These are phyloP conservation scores for Ferrisia virgata DNA, from an alignment of 2,888 invertebrate species.

Conservation along the genomic window DNA sequence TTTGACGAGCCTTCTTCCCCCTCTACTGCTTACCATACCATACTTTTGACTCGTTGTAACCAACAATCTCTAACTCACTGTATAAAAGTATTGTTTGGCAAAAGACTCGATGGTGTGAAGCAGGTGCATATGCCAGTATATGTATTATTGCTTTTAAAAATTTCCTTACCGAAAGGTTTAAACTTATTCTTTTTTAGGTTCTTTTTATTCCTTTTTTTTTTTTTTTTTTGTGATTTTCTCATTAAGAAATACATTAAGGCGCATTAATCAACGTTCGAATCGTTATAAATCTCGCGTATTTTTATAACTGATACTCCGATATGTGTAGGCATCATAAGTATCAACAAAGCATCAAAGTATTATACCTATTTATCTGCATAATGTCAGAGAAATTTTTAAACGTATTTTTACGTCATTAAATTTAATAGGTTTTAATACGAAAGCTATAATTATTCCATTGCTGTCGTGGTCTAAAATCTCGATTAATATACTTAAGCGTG, in stretches of 20 bases:
- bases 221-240: conserved; percentile 10
- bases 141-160: not conserved
- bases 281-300: conserved; percentile 2
- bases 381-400: conserved; percentile 18
- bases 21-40: not conserved
- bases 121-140: conserved; percentile 26
- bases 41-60: too few species aligned
- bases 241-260: conserved; percentile 42
- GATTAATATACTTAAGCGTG: too few species aligned
- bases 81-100: not conserved
- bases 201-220: not conserved
- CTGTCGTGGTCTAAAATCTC: too few species aligned
- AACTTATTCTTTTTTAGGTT: too few species aligned
- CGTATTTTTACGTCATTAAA: conserved; percentile 1
- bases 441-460: conserved; percentile 27
- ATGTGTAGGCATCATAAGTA: not conserved
- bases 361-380: not conserved
- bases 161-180: not conserved
- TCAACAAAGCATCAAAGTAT: not conserved
- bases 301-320: not conserved
- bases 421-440: conserved; percentile 11
- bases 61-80: not conserved
- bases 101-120: not conserved
- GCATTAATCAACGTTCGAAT: conserved; percentile 40
- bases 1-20: not conserved